phyloP scores from a whole-genome alignment of 2,888 invertebrate species.

The Eilema sororculum region DNA sequence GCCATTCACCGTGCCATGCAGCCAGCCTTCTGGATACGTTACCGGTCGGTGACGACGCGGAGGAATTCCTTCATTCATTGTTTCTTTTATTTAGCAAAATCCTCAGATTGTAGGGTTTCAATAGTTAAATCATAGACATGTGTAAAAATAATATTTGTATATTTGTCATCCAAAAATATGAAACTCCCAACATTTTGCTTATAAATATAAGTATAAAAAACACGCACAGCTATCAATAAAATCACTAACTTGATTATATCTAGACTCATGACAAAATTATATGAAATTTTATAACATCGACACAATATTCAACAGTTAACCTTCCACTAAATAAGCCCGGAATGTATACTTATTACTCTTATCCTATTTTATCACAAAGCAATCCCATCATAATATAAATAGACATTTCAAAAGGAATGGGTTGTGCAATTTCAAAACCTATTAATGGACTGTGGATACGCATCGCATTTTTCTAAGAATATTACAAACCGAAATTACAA shows the following conservation, averaged over 20 bases:
- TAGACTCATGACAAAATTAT: background rate
- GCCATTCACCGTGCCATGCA: no score
- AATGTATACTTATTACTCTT: slow-evolving; percentile 21
- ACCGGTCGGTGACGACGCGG: no score
- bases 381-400: slow-evolving; percentile 19
- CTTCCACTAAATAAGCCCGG: slow-evolving; percentile 10
- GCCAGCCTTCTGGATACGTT: no score
- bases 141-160: slow-evolving; percentile 19
- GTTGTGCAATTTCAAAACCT: background rate
- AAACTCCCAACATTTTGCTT: slow-evolving; percentile 32
- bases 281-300: background rate
- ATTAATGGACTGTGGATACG: background rate
- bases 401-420: background rate
- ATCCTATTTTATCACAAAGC: slow-evolving; percentile 13
- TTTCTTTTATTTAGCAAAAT: no score
- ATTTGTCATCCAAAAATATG: slow-evolving; percentile 43
- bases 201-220: slow-evolving; percentile 24
- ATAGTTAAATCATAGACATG: background rate
- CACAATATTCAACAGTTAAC: slow-evolving; percentile 7
- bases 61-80: no score
- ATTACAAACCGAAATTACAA: no score
- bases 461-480: no score
- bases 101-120: no score
- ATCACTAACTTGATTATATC: slow-evolving; percentile 12
- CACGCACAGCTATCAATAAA: slow-evolving; percentile 20